Evolutionary conservation across 2,888 invertebrate species (phyloP).

Genomic region (Omphaloscelis lunosa): DNA sequence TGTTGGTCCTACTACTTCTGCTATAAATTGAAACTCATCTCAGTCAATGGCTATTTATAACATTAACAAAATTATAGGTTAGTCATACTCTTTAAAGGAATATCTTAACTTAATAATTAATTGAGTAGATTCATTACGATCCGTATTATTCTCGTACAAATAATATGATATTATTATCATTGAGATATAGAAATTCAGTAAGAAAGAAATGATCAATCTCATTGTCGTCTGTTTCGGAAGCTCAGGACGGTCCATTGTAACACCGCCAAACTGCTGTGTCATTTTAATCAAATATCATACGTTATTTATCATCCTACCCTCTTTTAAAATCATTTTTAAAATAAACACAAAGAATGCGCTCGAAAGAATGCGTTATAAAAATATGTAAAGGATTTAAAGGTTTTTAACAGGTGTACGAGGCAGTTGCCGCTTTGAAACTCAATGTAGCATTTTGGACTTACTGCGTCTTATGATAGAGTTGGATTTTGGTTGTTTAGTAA

Average conservation of each 20-base stretch:
- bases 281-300: slow-evolving; percentile 83
- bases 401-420: slow-evolving; percentile 86
- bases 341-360: slow-evolving; percentile 83
- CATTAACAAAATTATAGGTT: slow-evolving; percentile 29
- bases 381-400: slow-evolving; percentile 86
- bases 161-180: slow-evolving; percentile 56
- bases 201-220: slow-evolving; percentile 72
- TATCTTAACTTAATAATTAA: slow-evolving; percentile 22
- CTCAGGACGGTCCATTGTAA: slow-evolving; percentile 71
- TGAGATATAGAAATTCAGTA: slow-evolving; percentile 71
- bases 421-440: slow-evolving; percentile 63
- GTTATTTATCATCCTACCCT: slow-evolving; percentile 80
- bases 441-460: slow-evolving; percentile 51
- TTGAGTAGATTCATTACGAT: slow-evolving; percentile 60
- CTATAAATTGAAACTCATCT: slow-evolving; percentile 16
- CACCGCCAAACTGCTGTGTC: slow-evolving; percentile 76
- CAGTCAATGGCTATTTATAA: slow-evolving; percentile 7
- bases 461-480: slow-evolving; percentile 15
- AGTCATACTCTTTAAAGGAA: slow-evolving; percentile 40
- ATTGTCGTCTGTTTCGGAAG: slow-evolving; percentile 77
- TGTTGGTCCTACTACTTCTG: neutral
- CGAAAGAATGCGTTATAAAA: slow-evolving; percentile 86
- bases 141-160: slow-evolving; percentile 59
- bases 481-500: slow-evolving; percentile 35
- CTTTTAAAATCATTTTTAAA: slow-evolving; percentile 75